These are phyloP conservation scores for Leptothorax acervorum DNA, from an alignment of 2,888 invertebrate species.

Conservation along the genomic window DNA sequence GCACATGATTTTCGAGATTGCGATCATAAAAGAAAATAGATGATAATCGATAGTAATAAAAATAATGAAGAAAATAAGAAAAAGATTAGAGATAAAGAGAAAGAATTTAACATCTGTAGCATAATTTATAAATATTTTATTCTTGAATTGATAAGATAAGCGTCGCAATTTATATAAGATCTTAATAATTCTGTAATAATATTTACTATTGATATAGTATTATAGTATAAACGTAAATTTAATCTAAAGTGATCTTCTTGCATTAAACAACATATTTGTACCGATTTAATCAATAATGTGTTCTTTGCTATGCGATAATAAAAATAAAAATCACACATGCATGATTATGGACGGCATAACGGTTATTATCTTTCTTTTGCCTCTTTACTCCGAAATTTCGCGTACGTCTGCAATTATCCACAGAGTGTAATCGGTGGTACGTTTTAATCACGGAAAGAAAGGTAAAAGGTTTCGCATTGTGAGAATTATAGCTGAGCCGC, in stretches of 20 bases:
- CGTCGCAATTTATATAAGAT: not conserved
- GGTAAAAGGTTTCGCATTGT: constrained; percentile 41
- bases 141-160: not conserved
- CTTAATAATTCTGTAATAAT: not conserved
- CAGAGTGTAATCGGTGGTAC: not conserved
- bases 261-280: not conserved
- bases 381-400: not conserved
- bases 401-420: constrained; percentile 15
- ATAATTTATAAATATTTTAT: not conserved
- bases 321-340: not conserved
- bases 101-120: not conserved
- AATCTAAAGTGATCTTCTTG: not conserved
- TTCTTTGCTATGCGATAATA: not conserved
- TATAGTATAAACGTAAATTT: not conserved
- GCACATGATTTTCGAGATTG: not conserved
- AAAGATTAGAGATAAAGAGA: not conserved
- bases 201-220: not conserved
- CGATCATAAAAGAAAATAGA: not conserved
- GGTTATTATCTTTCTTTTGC: not conserved
- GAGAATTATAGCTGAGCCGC: constrained; percentile 56
- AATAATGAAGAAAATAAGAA: not conserved
- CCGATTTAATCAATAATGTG: not conserved
- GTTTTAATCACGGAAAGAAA: constrained; percentile 32
- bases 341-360: not conserved
- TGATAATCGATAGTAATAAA: constrained; percentile 2